These are phyloP conservation scores for Sthenelais limicola DNA, from an alignment of 2,888 invertebrate species.

Conservation along the genomic window DNA sequence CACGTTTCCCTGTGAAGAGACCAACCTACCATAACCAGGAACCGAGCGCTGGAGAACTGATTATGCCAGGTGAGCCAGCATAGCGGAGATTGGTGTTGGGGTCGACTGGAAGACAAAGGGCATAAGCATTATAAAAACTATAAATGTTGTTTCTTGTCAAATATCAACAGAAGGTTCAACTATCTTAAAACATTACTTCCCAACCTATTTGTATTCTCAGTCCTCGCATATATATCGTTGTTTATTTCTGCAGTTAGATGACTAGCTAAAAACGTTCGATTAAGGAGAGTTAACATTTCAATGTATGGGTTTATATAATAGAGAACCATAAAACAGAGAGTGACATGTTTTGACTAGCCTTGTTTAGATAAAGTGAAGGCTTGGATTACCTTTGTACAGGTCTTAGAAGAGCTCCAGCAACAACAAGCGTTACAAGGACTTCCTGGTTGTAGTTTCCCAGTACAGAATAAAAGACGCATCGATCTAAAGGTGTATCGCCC, in stretches of 20 bases:
- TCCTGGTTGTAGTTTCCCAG: slow-evolving; percentile 39
- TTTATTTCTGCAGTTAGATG: too few relatives aligned
- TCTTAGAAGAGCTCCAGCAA: slow-evolving; percentile 45
- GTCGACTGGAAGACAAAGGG: slow-evolving; percentile 34
- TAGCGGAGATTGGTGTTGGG: slow-evolving; percentile 56
- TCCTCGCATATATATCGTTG: too few relatives aligned
- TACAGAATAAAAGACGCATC: slow-evolving; percentile 51
- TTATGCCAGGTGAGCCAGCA: slow-evolving; percentile 63
- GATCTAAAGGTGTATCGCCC: slow-evolving; percentile 56
- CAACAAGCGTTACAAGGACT: slow-evolving; percentile 34
- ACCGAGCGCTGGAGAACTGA: slow-evolving; percentile 54
- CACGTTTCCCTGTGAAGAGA: slow-evolving; percentile 56
- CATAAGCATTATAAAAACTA: background rate
- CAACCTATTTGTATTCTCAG: too few relatives aligned
- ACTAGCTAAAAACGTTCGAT: too few relatives aligned
- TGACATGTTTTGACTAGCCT: too few relatives aligned
- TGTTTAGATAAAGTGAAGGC: too few relatives aligned
- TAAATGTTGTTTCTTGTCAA: too few relatives aligned
- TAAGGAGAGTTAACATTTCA: too few relatives aligned
- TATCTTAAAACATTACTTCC: too few relatives aligned
- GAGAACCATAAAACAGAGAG: too few relatives aligned
- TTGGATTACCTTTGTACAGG: slow-evolving; percentile 36
- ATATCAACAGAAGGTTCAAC: too few relatives aligned
- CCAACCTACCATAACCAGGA: slow-evolving; percentile 64
- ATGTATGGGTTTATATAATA: too few relatives aligned